phyloP scores from a whole-genome alignment of 2,797 vertebrate species.

The Ibycter americanus region DNA sequence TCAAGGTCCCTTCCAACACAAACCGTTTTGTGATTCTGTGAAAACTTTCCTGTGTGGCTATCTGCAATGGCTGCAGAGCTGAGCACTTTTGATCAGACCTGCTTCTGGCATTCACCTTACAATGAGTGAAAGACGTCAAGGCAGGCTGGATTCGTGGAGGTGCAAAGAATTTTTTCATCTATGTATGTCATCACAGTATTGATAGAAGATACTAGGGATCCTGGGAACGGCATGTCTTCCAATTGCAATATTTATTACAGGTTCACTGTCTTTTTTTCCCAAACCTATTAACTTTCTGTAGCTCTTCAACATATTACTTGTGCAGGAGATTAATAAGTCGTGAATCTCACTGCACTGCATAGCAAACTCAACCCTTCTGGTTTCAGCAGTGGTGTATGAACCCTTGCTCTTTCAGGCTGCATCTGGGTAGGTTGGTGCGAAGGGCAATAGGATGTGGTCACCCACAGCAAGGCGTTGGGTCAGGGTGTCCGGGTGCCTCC shows the following conservation, averaged over 20 bases:
- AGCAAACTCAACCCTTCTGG: neutral
- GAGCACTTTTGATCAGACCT: neutral
- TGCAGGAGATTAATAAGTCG: neutral
- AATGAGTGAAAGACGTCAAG: too few relatives aligned
- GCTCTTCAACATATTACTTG: neutral
- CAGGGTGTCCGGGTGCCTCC: neutral
- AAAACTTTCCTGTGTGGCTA: neutral
- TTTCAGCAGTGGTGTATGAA: accelerated
- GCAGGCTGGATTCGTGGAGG: neutral
- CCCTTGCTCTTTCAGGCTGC: too few relatives aligned
- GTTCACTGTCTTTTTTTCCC: neutral
- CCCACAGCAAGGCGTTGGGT: neutral
- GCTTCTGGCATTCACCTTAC: neutral
- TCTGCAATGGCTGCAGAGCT: too few relatives aligned
- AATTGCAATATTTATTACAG: accelerated
- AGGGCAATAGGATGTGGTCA: neutral
- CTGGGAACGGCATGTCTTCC: neutral
- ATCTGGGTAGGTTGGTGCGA: accelerated
- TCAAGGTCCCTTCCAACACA: neutral
- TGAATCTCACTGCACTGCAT: neutral
- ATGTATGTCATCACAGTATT: accelerated
- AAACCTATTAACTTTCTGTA: neutral
- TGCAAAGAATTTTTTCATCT: neutral
- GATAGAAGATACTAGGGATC: neutral
- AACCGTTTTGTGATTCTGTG: neutral